These are phyloP conservation scores for Nemapogon koenigi DNA, from an alignment of 2,888 invertebrate species.

Conservation along the genomic window DNA sequence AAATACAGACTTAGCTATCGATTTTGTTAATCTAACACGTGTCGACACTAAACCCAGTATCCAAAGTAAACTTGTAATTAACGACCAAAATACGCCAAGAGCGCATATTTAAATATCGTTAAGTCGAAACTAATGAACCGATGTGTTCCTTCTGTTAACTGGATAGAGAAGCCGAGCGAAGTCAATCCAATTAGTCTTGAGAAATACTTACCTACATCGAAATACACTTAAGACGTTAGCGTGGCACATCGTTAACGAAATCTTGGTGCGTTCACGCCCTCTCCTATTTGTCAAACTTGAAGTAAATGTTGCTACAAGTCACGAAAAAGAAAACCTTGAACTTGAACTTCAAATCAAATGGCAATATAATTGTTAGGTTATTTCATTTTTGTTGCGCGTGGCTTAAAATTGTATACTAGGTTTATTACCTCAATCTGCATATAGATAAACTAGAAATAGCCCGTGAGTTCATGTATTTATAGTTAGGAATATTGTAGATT, in stretches of 20 bases:
- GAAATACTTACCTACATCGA: slow-evolving; percentile 45
- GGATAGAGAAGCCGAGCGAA: slow-evolving; percentile 41
- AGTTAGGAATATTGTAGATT: too few relatives aligned
- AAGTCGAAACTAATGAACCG: slow-evolving; percentile 51
- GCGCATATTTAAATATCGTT: slow-evolving; percentile 42
- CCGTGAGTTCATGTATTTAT: too few relatives aligned
- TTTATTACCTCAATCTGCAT: too few relatives aligned
- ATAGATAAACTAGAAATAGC: too few relatives aligned
- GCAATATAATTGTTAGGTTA: too few relatives aligned
- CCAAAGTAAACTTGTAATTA: slow-evolving; percentile 4
- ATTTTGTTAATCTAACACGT: not conserved
- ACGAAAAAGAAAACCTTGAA: too few relatives aligned
- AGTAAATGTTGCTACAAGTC: slow-evolving; percentile 1
- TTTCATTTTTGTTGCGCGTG: too few relatives aligned
- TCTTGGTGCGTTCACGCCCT: slow-evolving; percentile 8
- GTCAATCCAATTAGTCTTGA: slow-evolving; percentile 48
- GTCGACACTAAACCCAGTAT: slow-evolving; percentile 6
- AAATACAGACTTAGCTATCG: too few relatives aligned
- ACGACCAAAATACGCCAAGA: slow-evolving; percentile 20
- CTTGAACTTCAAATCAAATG: too few relatives aligned
- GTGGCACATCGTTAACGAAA: slow-evolving; percentile 31
- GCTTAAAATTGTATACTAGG: too few relatives aligned
- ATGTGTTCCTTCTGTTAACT: slow-evolving; percentile 32
- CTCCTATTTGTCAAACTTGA: slow-evolving; percentile 8
- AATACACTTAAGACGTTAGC: slow-evolving; percentile 48